A percentile compares a stretch with the other conserved stretches of the same genome.
phyloP scores from a whole-genome alignment of 2,888 invertebrate genomes.

The Carcina quercana region DNA sequence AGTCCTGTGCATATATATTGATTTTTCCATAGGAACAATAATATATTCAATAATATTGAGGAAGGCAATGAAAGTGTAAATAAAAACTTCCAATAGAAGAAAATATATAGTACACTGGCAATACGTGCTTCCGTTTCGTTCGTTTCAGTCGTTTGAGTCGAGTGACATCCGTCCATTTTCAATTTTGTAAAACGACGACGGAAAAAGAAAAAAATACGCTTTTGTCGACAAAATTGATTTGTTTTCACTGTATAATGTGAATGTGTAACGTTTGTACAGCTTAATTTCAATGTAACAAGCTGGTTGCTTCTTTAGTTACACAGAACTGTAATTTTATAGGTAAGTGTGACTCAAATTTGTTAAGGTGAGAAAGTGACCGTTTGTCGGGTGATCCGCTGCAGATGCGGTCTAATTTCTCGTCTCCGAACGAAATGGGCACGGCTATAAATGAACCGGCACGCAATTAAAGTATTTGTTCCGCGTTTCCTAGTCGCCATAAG shows the following conservation, averaged over 20 bases:
- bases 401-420: slow-evolving; percentile 60
- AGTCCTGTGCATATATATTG: no score
- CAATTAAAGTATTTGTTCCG: slow-evolving; percentile 50
- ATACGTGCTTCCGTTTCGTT: no score
- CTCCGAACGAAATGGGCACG: slow-evolving; percentile 41
- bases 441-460: slow-evolving; percentile 53
- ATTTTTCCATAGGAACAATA: no score
- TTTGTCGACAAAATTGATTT: slow-evolving; percentile 46
- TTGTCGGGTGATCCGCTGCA: slow-evolving; percentile 50
- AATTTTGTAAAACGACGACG: slow-evolving; percentile 65
- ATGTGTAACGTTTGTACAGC: slow-evolving; percentile 33
- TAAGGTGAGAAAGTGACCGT: slow-evolving; percentile 70
- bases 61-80: no score
- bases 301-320: no score
- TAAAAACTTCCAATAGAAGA: no score
- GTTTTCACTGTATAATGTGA: slow-evolving; percentile 52
- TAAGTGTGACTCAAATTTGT: slow-evolving; percentile 61
- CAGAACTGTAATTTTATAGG: no score
- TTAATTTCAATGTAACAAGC: no score
- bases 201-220: slow-evolving; percentile 44
- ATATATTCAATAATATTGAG: no score
- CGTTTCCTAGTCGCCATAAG: slow-evolving; percentile 39
- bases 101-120: no score
- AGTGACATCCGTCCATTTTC: slow-evolving; percentile 65
- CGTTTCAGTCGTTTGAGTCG: no score